Conservation (phyloP, 2,113 vertebrate genomes). For the Spea bombifrons region DNA sequence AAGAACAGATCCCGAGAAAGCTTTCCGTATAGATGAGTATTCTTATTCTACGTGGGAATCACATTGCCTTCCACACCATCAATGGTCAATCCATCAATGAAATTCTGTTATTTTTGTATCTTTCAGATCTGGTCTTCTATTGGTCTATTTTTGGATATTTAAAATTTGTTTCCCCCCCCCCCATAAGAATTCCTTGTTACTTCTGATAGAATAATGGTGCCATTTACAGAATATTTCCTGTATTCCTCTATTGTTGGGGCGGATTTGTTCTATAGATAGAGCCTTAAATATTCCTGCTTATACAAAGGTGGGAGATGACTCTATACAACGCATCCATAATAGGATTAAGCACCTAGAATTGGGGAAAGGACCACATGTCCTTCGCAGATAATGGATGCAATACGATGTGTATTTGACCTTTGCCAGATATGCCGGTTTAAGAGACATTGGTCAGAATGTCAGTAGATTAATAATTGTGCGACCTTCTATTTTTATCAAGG, state of each 20-base stretch:
- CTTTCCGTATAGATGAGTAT: too few relatives aligned
- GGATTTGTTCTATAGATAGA: too few relatives aligned
- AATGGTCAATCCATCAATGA: too few relatives aligned
- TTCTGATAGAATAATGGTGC: neutral
- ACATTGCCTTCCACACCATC: too few relatives aligned
- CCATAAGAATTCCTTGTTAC: neutral
- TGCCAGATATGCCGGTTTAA: neutral
- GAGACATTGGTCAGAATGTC: constrained; percentile 2
- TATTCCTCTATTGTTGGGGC: neutral
- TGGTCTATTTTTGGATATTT: too few relatives aligned
- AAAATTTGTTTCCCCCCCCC: too few relatives aligned
- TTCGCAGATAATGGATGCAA: neutral
- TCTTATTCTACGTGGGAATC: too few relatives aligned
- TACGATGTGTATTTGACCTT: constrained; percentile 4
- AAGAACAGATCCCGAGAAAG: too few relatives aligned
- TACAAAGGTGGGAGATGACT: neutral
- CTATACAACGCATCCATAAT: neutral
- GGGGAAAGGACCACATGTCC: neutral
- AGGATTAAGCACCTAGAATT: neutral
- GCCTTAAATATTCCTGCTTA: neutral
- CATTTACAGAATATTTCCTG: neutral
- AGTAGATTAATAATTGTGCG: neutral
- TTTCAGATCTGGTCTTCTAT: too few relatives aligned
- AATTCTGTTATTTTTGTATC: too few relatives aligned
- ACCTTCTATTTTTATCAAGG: neutral